A percentile compares a stretch with the other conserved stretches of the same genome.
Evolutionary conservation across 2,888 invertebrate species (phyloP).

Genomic region (Sycophila texana): DNA sequence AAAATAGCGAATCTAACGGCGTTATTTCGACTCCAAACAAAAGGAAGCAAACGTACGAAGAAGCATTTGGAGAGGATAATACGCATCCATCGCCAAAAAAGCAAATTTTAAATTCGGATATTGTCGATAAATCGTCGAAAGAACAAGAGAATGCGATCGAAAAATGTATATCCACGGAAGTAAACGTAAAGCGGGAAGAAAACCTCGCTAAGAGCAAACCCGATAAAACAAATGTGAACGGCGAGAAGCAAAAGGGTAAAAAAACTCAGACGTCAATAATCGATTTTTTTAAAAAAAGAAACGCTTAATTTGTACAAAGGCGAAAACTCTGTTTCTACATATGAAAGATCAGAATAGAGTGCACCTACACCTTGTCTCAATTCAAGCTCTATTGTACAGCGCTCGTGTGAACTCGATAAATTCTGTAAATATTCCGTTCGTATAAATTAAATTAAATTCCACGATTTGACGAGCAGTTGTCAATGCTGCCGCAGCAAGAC

Average conservation of each 20-base stretch:
- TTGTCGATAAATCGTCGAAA: constrained; percentile 44
- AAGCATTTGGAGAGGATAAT: constrained; percentile 47
- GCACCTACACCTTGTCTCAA: too few relatives aligned
- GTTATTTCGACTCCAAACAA: constrained; percentile 3
- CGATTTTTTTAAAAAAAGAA: constrained; percentile 52
- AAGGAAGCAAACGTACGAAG: constrained; percentile 42
- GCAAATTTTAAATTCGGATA: constrained; percentile 37
- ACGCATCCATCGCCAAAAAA: constrained; percentile 19
- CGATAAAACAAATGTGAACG: not conserved
- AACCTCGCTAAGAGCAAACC: not conserved
- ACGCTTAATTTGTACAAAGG: not conserved
- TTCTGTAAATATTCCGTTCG: not conserved
- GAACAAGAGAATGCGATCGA: not conserved
- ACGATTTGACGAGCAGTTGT: not conserved
- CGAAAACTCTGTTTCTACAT: not conserved
- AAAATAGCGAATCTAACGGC: constrained; percentile 10
- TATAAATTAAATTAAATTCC: constrained; percentile 10
- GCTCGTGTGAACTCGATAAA: too few relatives aligned
- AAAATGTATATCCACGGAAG: constrained; percentile 37
- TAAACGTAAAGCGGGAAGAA: constrained; percentile 44
- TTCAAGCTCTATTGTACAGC: too few relatives aligned
- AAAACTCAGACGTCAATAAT: constrained; percentile 44
- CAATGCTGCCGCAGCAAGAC: too few relatives aligned
- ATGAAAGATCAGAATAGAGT: too few relatives aligned
- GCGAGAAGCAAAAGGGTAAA: not conserved